phyloP scores from a whole-genome alignment of 2,888 invertebrate species.

The Ditylenchus weischeri region DNA sequence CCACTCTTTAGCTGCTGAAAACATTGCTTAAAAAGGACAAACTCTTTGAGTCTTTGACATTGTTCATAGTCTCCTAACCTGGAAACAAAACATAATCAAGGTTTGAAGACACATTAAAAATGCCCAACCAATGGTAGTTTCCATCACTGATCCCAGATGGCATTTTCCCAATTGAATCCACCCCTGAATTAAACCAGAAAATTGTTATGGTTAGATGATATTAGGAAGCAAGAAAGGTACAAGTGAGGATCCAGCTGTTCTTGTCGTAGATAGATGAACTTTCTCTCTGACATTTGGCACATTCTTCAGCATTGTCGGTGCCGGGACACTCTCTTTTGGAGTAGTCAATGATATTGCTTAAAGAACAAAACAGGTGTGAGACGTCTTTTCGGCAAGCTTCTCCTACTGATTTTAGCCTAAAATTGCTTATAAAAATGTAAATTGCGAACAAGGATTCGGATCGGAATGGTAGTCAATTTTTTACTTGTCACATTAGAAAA shows the following conservation, averaged over 20 bases:
- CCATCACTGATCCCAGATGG: constrained; percentile 59
- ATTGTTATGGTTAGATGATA: not conserved
- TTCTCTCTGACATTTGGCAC: constrained; percentile 44
- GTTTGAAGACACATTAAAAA: too few relatives aligned
- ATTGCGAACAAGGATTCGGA: too few relatives aligned
- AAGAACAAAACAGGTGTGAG: constrained; percentile 48
- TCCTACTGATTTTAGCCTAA: constrained; percentile 28
- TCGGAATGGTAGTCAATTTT: too few relatives aligned
- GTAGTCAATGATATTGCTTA: constrained; percentile 33
- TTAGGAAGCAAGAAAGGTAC: constrained; percentile 26
- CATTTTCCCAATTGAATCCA: constrained; percentile 57
- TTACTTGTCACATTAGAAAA: too few relatives aligned
- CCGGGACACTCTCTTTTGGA: constrained; percentile 33
- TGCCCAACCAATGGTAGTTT: constrained; percentile 56
- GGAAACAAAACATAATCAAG: too few relatives aligned
- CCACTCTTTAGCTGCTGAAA: too few relatives aligned
- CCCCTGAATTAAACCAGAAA: constrained; percentile 37
- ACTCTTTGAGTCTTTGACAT: constrained; percentile 47
- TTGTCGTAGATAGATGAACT: constrained; percentile 33
- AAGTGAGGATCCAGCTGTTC: constrained; percentile 48
- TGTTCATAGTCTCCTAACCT: constrained; percentile 57
- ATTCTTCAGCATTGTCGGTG: constrained; percentile 30
- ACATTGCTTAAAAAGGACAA: too few relatives aligned
- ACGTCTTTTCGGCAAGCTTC: constrained; percentile 42
- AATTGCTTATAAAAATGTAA: not conserved